These are phyloP conservation scores for Leptopilina drosophilae DNA, from an alignment of 2,888 invertebrate genomes.

Conservation along the genomic window DNA sequence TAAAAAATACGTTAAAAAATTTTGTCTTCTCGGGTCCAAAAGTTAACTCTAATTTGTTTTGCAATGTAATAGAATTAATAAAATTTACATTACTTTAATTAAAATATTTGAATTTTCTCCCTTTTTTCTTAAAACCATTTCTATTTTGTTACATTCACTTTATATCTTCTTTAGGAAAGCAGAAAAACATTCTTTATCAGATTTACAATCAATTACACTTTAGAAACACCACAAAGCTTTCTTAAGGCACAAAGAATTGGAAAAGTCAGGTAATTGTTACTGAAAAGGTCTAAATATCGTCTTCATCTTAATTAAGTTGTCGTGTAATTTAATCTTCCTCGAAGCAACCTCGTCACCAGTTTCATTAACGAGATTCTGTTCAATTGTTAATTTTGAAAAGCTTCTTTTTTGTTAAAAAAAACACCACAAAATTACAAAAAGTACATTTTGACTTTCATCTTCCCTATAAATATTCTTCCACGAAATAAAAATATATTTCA, in stretches of 20 bases:
- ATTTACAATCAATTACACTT: slow-evolving; percentile 22
- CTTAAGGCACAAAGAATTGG: slow-evolving; percentile 2
- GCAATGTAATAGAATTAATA: too few species aligned
- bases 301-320: slow-evolving; percentile 22
- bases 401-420: too few species aligned
- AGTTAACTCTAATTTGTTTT: too few species aligned
- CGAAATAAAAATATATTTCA: too few species aligned
- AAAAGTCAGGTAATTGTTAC: slow-evolving; percentile 9
- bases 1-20: too few species aligned
- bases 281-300: slow-evolving; percentile 15
- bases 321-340: slow-evolving; percentile 18
- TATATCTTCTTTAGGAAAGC: slow-evolving; percentile 38
- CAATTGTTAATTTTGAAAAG: slow-evolving; percentile 16
- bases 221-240: slow-evolving; percentile 18
- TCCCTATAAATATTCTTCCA: too few species aligned
- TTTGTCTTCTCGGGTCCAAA: too few species aligned
- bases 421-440: too few species aligned
- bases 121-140: too few species aligned
- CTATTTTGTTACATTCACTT: background rate
- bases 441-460: too few species aligned
- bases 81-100: too few species aligned
- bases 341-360: background rate
- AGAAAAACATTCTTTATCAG: background rate
- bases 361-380: slow-evolving; percentile 23
- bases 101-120: too few species aligned